Base-by-base conservation (phyloP, 1,140 invertebrate species). In the Camponotus floridanus region DNA sequence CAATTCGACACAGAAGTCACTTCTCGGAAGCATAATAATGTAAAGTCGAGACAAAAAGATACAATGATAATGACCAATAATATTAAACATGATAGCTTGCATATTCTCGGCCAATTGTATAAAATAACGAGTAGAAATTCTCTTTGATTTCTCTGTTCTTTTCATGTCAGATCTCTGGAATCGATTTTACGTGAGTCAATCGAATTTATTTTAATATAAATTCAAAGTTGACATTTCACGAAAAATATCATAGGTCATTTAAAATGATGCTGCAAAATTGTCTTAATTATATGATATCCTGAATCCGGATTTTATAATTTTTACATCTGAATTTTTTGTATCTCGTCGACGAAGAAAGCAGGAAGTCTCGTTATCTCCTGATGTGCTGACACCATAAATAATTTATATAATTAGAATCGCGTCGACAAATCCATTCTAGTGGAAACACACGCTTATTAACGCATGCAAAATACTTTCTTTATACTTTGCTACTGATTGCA, bases 401-500 rank as follows among this genome's bases (percentile, higher is more conserved):
- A 83, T 83, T 73, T 45, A 83, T 74, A 36, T 36, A 74, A 83
- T 73, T 62, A 73, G 31, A 15, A 48, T 39, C n/a, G 2, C 26
- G 26, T 71, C 13, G 55, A 83, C 71, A 74, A 74, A 83, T 73
- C 55, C 59, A 55, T 55, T 51, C 6, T 13, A 7, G 31, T 81
- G 33, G 51, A 57, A 57, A 83, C 2, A 15, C 26, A 33, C 8
- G 68, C 55, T 86, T 70, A 33, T 84, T 79, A 78, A 42, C 64
- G 7, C 67, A 18, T 48, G 15, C 45, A 84, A 84, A 89, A 86
- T 64, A 62, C 79, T 90, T 89, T 89, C 80, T 45, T 11, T 2
- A 45, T 89, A 90, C 59, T 78, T 57, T 64, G 70, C 21, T 85
- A 61, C 81, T 70, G 80, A 89, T 85, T 79, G 48, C 78, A 7